A percentile compares a stretch with the other conserved stretches of the same genome.
These are phyloP conservation scores for Poeciliopsis gracilis DNA, from an alignment of 2,797 vertebrate genomes.

Conservation along the genomic window DNA sequence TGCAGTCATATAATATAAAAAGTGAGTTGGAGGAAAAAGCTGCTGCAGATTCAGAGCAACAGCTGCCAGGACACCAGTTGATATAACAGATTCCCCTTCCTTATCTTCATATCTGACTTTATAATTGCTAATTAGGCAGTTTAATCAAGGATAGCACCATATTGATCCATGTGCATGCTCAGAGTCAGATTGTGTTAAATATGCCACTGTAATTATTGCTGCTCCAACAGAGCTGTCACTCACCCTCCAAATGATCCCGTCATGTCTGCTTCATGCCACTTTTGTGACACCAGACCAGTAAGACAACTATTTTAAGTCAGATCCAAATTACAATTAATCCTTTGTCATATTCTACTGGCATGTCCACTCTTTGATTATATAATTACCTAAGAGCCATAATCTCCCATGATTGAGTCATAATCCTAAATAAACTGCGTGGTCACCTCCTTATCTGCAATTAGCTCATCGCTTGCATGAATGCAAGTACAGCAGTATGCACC, in stretches of 20 bases:
- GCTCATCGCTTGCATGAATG: conserved; percentile 68
- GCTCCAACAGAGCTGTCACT: conserved; percentile 70
- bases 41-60: conserved; percentile 20
- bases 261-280: conserved; percentile 51
- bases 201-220: conserved; percentile 58
- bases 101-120: conserved; percentile 36
- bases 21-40: conserved; percentile 5
- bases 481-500: conserved; percentile 43
- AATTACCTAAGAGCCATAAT: conserved; percentile 82
- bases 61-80: conserved; percentile 24
- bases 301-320: conserved; percentile 73
- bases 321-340: conserved; percentile 79
- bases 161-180: conserved; percentile 58
- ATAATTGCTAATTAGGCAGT: conserved; percentile 68
- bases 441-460: conserved; percentile 68
- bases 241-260: conserved; percentile 55
- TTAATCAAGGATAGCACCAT: conserved; percentile 64
- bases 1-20: not conserved
- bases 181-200: conserved; percentile 56
- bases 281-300: conserved; percentile 43
- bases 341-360: conserved; percentile 78
- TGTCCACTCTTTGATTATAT: conserved; percentile 82
- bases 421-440: conserved; percentile 75
- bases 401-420: conserved; percentile 81
- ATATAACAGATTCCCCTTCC: conserved; percentile 31